These are phyloP conservation scores for Ptilodon capucinus DNA, from an alignment of 2,888 invertebrate species.

Conservation along the genomic window DNA sequence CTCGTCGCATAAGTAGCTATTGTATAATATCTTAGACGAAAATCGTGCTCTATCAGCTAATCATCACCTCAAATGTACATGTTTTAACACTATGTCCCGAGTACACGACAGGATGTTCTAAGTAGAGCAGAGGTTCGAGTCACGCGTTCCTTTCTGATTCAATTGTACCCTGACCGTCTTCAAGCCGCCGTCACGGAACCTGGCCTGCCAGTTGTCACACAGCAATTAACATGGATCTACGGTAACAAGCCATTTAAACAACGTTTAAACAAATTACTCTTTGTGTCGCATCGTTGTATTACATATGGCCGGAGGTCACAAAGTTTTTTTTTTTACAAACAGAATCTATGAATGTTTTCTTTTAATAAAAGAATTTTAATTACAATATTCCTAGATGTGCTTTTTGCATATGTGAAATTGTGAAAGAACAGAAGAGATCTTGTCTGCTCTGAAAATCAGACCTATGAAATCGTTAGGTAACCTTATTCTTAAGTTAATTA, in stretches of 20 bases:
- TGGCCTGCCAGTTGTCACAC: slow-evolving; percentile 5
- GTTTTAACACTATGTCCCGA: neutral
- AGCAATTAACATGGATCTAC: slow-evolving; percentile 5
- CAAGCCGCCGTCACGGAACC: slow-evolving; percentile 50
- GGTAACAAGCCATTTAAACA: slow-evolving; percentile 20
- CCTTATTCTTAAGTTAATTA: too few species aligned
- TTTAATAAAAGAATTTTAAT: too few species aligned
- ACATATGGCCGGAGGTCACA: neutral
- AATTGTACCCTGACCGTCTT: slow-evolving; percentile 65
- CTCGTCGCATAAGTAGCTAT: too few species aligned
- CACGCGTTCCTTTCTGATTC: slow-evolving; percentile 70
- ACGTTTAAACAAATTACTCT: neutral
- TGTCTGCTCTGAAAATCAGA: too few species aligned
- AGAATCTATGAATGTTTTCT: too few species aligned
- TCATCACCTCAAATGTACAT: too few species aligned
- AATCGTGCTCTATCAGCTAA: too few species aligned
- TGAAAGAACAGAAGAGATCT: too few species aligned
- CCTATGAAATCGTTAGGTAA: too few species aligned
- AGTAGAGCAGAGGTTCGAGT: slow-evolving; percentile 30
- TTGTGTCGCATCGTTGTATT: neutral
- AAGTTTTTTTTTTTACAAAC: neutral
- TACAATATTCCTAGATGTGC: too few species aligned
- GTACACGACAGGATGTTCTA: slow-evolving; percentile 20
- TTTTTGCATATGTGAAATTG: too few species aligned
- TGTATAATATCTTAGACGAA: too few species aligned